Conservation (phyloP, 2,797 vertebrate genomes). For the Valencia hispanica region DNA sequence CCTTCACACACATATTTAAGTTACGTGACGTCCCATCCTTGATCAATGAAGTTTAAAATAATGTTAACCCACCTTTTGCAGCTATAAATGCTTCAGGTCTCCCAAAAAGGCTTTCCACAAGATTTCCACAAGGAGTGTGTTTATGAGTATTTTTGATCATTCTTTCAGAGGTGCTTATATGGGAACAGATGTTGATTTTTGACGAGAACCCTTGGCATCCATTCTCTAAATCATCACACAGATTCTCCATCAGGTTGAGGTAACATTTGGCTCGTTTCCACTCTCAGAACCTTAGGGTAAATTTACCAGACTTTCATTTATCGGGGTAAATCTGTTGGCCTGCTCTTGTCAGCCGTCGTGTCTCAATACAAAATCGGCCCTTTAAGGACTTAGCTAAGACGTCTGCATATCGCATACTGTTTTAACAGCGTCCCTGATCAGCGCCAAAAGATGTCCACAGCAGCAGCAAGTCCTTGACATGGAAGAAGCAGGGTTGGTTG, state of each 20-base stretch:
- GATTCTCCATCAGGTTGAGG: neutral
- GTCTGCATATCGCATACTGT: no score
- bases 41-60: neutral
- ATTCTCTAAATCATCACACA: neutral
- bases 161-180: neutral
- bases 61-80: neutral
- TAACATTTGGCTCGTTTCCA: no score
- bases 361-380: no score
- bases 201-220: neutral
- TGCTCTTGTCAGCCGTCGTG: no score
- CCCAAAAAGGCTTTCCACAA: neutral
- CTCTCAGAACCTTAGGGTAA: no score
- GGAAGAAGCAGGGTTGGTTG: no score
- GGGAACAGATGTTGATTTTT: neutral
- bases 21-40: neutral
- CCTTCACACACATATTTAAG: neutral
- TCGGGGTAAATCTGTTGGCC: no score
- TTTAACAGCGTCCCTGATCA: no score
- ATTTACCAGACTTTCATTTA: no score
- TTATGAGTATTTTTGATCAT: neutral
- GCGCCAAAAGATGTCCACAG: no score
- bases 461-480: no score
- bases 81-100: neutral
- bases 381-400: no score
- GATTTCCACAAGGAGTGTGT: neutral